Evolutionary conservation across 2,888 invertebrate species (phyloP), one percentile per base, ranked within the genome.

Genomic region (Aphidoletes aphidimyza): DNA sequence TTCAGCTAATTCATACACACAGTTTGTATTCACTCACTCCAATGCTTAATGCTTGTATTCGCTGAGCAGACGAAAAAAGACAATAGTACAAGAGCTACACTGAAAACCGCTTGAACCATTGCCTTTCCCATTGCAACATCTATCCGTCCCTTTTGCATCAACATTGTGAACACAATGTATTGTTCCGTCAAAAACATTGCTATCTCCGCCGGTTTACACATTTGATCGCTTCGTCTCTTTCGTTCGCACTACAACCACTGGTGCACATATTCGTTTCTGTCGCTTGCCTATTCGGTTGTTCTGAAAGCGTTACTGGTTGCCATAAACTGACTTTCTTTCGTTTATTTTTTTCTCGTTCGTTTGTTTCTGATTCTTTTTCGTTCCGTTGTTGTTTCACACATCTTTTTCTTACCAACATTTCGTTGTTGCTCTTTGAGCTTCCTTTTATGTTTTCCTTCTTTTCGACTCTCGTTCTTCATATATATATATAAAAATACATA

Each of bases 351-450:
- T 49, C 9, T 49, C 19, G 49, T 49, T 49, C 9, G 6, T 3
- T 39, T 39, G 49, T 49, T 49, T 49, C 17, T n/a, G 17, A 11
- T 49, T 19, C 6, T 69, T 69, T 69, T 34, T 30, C 34, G 34
- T 34, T 34, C 34, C 0, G 17, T 69, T n/a, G 36, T 81, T n/a
- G 37, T 37, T 37, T 81, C 37, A 37, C 37, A 9, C 37, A 69
- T 69, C 69, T 69, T 69, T 69, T 30, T 69, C 69, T 69, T 26
- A 69, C 69, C 69, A 69, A 69, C 30, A 54, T 30, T 26, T 54
- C 19, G 54, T 54, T 8, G 2, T 2, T 30, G 69, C 69, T 69
- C 34, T 30, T 69, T 30, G 69, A 22, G 69, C 69, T 30, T 69
- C 69, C 69, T 34, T 30, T 69, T 69, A 69, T 69, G 34, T 30